Evolutionary conservation across 2,888 invertebrate species (phyloP), one percentile per base, ranked within the genome.

Genomic region (Parapristionchus giblindavisi): DNA sequence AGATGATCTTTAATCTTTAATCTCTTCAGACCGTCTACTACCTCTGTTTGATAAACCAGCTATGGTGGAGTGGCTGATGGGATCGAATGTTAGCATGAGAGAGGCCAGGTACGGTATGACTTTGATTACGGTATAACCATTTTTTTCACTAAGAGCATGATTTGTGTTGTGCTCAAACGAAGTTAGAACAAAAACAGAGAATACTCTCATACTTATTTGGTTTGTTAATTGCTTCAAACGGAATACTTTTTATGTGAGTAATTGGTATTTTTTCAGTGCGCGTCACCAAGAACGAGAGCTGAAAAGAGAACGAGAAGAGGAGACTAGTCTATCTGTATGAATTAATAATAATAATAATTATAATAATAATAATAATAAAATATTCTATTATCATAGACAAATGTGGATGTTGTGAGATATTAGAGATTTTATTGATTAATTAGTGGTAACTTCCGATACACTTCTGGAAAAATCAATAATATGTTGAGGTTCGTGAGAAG

Each of bases 61-160:
- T 40, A 65, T 65, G 63, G 63, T 43, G 27, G 63, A 65, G 29
- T 65, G 63, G 63, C 40, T 65, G 63, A 40, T 65, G 1, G 63
- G 63, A 17, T 29, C 29, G 63, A 40, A 65, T 21, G 63, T 65
- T 29, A 65, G 63, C 11, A 40, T 65, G 63, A 27, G 63, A 24
- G 63, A 65, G 63, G 63, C 63, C 36, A 65, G 63, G 63, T 65
- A 21, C 17, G 40, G 24, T 63, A 8, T 43, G 8, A 43, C 8
- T 8, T 38, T 2, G n/a, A n/a, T n/a, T n/a, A n/a, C n/a, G n/a
- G n/a, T n/a, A n/a, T n/a, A 14, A 43, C 43, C 11, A 43, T 17
- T 43, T 43, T 43, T 14, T 43, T 14, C 43, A 17, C 11, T 43
- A 17, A 17, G 11, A 43, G 43, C 8, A 14, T 14, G 43, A 43